phyloP scores from a whole-genome alignment of 2,888 invertebrate genomes.

The Malthinus flaveolus region DNA sequence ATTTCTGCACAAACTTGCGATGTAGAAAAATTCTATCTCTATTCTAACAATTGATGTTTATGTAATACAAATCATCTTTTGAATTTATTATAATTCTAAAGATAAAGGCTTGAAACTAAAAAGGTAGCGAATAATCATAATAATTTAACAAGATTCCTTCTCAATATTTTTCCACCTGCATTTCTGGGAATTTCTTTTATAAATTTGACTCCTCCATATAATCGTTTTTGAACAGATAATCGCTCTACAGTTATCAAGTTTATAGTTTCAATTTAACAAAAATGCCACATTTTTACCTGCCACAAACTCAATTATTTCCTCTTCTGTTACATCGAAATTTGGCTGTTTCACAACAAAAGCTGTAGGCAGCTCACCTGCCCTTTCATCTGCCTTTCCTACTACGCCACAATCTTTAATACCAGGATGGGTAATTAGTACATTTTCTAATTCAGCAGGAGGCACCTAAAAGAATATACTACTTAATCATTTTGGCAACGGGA shows the following conservation, averaged over 20 bases:
- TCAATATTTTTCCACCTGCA: not conserved
- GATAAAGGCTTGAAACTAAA: too few species aligned
- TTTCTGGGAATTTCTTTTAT: conserved; percentile 1
- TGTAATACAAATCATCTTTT: too few species aligned
- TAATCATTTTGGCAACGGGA: not conserved
- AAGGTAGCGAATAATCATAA: too few species aligned
- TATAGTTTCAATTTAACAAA: not conserved
- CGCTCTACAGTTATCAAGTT: not conserved
- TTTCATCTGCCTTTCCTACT: not conserved
- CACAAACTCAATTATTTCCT: not conserved
- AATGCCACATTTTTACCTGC: not conserved
- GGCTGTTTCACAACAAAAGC: not conserved
- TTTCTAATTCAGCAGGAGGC: not conserved
- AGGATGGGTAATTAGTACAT: not conserved
- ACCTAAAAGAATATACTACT: not conserved
- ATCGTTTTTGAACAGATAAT: not conserved
- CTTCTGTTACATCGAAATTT: not conserved
- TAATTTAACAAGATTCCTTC: not conserved
- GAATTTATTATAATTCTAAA: too few species aligned
- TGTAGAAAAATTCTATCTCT: too few species aligned
- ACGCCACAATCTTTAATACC: not conserved
- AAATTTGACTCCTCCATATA: not conserved
- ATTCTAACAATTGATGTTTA: too few species aligned
- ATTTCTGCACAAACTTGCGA: too few species aligned
- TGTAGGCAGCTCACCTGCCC: not conserved